Evolutionary conservation across 2,113 vertebrate genomes (phyloP).

Genomic region (Varanus salvator): DNA sequence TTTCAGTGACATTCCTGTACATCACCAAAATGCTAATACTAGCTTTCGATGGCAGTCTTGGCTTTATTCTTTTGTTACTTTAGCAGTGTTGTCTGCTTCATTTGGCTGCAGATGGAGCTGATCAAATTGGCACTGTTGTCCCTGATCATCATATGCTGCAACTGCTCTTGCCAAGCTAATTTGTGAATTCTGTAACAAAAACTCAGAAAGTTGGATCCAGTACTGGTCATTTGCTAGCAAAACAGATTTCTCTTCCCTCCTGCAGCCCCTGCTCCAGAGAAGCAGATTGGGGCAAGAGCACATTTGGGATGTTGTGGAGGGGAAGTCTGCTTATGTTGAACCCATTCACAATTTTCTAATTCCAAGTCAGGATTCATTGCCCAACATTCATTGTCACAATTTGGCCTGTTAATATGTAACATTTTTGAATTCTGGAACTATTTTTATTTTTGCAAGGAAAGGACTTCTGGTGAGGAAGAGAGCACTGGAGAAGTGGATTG

Average conservation of each 20-base stretch:
- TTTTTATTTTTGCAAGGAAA: not conserved
- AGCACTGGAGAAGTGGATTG: not conserved
- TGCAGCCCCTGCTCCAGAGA: too few species aligned
- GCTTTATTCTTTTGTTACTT: not conserved
- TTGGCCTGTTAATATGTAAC: not conserved
- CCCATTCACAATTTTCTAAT: not conserved
- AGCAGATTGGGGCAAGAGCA: too few species aligned
- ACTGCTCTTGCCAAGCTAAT: not conserved
- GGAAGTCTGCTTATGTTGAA: too few species aligned
- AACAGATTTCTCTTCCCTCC: too few species aligned
- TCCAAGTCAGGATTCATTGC: not conserved
- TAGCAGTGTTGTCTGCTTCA: not conserved
- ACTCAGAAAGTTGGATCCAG: too few species aligned
- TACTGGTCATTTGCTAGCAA: too few species aligned
- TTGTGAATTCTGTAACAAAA: not conserved
- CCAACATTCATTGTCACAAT: not conserved
- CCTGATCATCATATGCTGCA: not conserved
- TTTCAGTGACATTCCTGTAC: not conserved
- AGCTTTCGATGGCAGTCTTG: not conserved
- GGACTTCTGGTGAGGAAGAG: not conserved
- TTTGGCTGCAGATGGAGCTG: not conserved
- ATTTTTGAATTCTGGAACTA: not conserved
- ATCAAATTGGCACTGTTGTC: not conserved
- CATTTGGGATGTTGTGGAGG: too few species aligned
- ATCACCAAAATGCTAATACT: not conserved